Evolutionary conservation across 1,140 invertebrate genomes (phyloP).

Genomic region (Drosophila punjabiensis): DNA sequence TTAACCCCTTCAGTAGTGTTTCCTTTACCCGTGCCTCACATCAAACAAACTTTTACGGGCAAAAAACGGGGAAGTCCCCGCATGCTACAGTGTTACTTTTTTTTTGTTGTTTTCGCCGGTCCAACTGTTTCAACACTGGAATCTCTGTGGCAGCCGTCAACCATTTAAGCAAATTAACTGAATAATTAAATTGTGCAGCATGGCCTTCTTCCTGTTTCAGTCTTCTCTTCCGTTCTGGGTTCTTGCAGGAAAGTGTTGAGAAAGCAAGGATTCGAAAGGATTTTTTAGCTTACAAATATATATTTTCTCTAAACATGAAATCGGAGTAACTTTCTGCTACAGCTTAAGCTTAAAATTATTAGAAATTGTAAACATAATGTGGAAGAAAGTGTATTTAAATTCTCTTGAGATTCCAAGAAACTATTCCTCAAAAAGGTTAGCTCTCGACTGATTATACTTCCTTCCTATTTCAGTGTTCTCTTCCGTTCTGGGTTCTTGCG

Average conservation of each 20-base stretch:
- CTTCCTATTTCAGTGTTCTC: conserved; percentile 7
- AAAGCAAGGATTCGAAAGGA: neutral
- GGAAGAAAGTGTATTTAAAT: too few species aligned
- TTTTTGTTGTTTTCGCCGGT: conserved; percentile 11
- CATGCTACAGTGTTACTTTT: neutral
- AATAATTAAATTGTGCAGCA: conserved; percentile 46
- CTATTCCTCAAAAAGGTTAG: too few species aligned
- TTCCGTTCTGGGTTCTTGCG: neutral
- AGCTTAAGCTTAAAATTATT: too few species aligned
- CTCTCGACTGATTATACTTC: too few species aligned
- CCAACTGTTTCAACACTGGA: conserved; percentile 43
- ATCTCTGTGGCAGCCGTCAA: conserved; percentile 38
- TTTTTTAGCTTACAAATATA: neutral
- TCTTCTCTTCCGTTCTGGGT: neutral
- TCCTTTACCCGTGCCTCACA: conserved; percentile 18
- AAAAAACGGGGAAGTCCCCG: conserved; percentile 27
- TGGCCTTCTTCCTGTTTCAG: conserved; percentile 10
- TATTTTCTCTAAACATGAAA: neutral
- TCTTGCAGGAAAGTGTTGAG: neutral
- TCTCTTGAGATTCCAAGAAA: too few species aligned
- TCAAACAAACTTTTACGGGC: conserved; percentile 57
- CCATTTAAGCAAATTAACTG: conserved; percentile 74
- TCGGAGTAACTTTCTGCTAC: too few species aligned
- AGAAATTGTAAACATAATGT: too few species aligned
- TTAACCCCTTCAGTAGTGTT: conserved; percentile 18